Percentiles rank a stretch among this genome's conserved stretches.
Conservation (phyloP, 2,113 vertebrate genomes). For the Daboia siamensis region DNA sequence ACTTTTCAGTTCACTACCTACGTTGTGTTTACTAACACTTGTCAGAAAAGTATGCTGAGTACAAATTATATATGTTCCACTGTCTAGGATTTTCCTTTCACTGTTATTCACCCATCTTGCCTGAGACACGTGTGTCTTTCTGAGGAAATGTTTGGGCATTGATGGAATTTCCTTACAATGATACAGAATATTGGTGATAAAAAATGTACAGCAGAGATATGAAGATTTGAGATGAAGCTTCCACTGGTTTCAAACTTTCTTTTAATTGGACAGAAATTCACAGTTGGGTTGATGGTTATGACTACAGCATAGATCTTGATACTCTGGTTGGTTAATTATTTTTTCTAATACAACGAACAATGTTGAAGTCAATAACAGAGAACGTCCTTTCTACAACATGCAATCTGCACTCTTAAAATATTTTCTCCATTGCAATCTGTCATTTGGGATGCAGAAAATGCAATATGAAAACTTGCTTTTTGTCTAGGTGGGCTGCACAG, state of each 20-base stretch:
- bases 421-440: slow-evolving; percentile 19
- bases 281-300: neutral
- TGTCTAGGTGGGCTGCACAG: slow-evolving; percentile 33
- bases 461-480: slow-evolving; percentile 42
- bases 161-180: neutral
- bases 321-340: neutral
- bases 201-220: neutral
- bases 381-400: neutral
- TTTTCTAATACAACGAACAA: neutral
- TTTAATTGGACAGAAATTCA: neutral
- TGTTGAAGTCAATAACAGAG: neutral
- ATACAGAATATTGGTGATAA: neutral
- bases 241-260: neutral
- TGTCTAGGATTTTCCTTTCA: neutral
- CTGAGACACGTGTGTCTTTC: neutral
- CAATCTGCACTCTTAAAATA: slow-evolving; percentile 19
- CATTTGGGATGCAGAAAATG: slow-evolving; percentile 50
- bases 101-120: neutral
- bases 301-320: too few relatives aligned
- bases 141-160: neutral
- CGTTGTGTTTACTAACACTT: neutral
- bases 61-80: neutral
- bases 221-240: neutral
- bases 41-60: neutral
- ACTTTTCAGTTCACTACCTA: neutral